Conservation (phyloP, 2,113 vertebrate genomes). For the Hylia prasina region DNA sequence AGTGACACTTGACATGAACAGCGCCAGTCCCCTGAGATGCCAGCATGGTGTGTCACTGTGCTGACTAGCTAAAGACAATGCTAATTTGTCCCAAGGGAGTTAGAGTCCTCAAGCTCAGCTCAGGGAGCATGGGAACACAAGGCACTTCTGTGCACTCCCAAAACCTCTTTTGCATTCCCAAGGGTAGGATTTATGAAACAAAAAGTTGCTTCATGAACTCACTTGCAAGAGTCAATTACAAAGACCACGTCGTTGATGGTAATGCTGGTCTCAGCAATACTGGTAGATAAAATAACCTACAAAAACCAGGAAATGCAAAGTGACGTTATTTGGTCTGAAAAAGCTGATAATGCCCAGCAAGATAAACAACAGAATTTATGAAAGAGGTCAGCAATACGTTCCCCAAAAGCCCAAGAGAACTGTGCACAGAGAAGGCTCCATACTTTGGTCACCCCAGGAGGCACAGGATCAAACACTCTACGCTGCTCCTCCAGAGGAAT, state of each 20-base stretch:
- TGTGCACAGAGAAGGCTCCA: neutral
- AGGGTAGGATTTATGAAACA: neutral
- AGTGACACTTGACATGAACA: neutral
- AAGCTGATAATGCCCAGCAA: neutral
- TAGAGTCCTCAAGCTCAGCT: neutral
- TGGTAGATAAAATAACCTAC: slow-evolving; percentile 96
- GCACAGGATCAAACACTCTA: slow-evolving; percentile 88
- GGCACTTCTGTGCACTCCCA: neutral
- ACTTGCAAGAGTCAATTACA: slow-evolving; percentile 99
- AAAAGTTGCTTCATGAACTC: slow-evolving; percentile 63
- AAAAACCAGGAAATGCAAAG: slow-evolving; percentile 11
- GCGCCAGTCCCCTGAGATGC: neutral
- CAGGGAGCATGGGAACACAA: neutral
- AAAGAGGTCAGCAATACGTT: neutral
- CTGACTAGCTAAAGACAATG: neutral
- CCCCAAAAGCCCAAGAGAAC: neutral
- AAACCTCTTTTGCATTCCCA: neutral
- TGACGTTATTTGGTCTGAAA: neutral
- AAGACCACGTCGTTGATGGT: slow-evolving; percentile 98
- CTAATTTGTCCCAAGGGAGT: neutral
- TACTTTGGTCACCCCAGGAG: slow-evolving; percentile 84
- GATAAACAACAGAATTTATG: neutral
- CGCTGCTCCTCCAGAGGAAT: slow-evolving; percentile 94
- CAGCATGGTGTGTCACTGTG: neutral
- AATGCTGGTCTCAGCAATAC: slow-evolving; percentile 95